Conservation (phyloP, 2,888 invertebrate genomes). For the Harpalus rubripes region DNA sequence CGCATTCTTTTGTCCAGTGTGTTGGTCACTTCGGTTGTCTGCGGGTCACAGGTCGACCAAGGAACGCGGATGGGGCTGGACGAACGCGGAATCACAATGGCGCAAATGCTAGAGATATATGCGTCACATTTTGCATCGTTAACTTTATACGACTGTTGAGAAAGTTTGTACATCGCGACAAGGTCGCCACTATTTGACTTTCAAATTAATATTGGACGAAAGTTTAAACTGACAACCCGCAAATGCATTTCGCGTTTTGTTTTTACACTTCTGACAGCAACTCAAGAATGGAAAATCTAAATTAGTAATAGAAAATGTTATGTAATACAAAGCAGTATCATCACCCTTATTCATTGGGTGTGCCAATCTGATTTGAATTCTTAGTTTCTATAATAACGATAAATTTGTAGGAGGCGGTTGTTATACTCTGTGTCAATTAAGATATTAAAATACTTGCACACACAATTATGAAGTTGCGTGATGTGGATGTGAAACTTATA, state of each 20-base stretch:
- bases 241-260: constrained; percentile 6
- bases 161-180: constrained; percentile 48
- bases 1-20: constrained; percentile 53
- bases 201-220: constrained; percentile 41
- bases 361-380: no score
- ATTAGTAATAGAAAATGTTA: no score
- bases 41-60: constrained; percentile 42
- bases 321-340: no score
- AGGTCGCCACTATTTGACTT: constrained; percentile 50
- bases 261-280: background rate
- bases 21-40: background rate
- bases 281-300: background rate
- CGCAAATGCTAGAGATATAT: constrained; percentile 44
- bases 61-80: constrained; percentile 45
- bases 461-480: no score
- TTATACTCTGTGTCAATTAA: no score
- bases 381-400: no score
- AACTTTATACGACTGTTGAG: constrained; percentile 54
- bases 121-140: constrained; percentile 58
- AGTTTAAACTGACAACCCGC: constrained; percentile 41
- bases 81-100: constrained; percentile 53
- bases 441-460: no score
- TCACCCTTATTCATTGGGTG: no score
- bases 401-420: no score
- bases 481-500: no score